Base-by-base conservation (phyloP, 2,888 invertebrate genomes). In the Micropterix aruncella region DNA sequence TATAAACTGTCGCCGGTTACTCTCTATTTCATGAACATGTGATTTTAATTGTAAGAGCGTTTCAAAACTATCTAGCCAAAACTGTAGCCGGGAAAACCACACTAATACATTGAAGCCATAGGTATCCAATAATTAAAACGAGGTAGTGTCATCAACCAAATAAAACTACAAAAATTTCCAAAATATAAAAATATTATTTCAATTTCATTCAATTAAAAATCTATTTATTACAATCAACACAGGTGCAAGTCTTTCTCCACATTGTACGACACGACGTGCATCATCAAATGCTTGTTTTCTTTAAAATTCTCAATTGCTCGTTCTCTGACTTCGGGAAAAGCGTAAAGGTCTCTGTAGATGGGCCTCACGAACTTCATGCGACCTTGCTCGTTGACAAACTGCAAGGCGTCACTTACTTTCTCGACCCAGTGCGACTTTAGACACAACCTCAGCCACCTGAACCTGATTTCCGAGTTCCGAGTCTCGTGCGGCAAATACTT, bases 291-390 rank as follows among this genome's bases (percentile, higher is more conserved):
- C 55, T 79, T 77, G 50, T 86, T 77, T 38, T 70, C 63, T 38
- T 77, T 59, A 65, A 84, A 93, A 55, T 83, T 86, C 18, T 79
- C 73, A 40, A 91, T 73, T 1, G 91, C 83, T 48, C 57, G 61
- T 2, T 73, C 64, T 48, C 84, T 73, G 0, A 79, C 75, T 16
- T 74, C 77, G 48, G 83, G 79, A 93, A 92, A 93, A 1, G 67
- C 73, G 53, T 81, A 86, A 46, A 93, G 67, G 57, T 89, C 90
- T 48, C 87, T 79, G 63, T 91, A 94, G 41, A 95, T 70, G 2
- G 94, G 92, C 19, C 90, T 74, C 2, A 88, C 83, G 64, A 80
- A 95, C 62, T 95, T 95, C 87, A 94, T 88, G 44, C 95, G 76
- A 27, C 94, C 94, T 57, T 88, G 82, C 15, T 77, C 75, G 52